Percentiles rank a stretch among this genome's conserved stretches.
phyloP scores from a whole-genome alignment of 2,888 invertebrate species.

The Drosophila macrospina region DNA sequence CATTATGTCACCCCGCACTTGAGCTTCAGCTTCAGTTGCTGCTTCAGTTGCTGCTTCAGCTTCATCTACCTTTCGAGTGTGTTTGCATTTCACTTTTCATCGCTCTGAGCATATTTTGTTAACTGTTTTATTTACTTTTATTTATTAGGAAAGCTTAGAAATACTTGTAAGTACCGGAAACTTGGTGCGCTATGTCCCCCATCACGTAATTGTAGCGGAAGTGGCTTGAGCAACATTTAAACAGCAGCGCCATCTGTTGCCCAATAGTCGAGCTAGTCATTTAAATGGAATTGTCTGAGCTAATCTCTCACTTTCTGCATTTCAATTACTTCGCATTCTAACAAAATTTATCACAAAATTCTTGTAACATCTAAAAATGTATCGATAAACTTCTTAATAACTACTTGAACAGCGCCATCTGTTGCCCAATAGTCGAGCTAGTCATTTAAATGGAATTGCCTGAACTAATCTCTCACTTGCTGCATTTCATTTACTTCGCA shows the following conservation, averaged over 20 bases:
- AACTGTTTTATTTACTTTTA: not conserved
- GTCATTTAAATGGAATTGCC: no score
- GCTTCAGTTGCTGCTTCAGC: not conserved
- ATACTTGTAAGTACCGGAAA: slow-evolving; percentile 53
- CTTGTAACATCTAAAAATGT: no score
- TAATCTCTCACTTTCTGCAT: no score
- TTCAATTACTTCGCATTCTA: no score
- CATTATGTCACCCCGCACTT: slow-evolving; percentile 47
- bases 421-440: not conserved
- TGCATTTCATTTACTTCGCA: no score
- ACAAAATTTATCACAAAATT: no score
- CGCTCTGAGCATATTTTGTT: slow-evolving; percentile 34
- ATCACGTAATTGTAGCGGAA: slow-evolving; percentile 61
- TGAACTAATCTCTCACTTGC: no score
- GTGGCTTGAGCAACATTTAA: slow-evolving; percentile 36
- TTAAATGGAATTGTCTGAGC: no score
- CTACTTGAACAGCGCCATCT: no score
- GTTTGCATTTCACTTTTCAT: slow-evolving; percentile 56
- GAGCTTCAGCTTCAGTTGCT: slow-evolving; percentile 9
- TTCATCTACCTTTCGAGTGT: slow-evolving; percentile 8
- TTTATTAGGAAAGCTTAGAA: slow-evolving; percentile 48
- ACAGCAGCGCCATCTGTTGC: slow-evolving; percentile 10
- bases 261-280: not conserved
- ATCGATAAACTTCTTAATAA: no score
- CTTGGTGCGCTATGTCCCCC: slow-evolving; percentile 21